Base-by-base conservation (phyloP, 1,140 invertebrate species). In the Zaprionus kolodkinae region DNA sequence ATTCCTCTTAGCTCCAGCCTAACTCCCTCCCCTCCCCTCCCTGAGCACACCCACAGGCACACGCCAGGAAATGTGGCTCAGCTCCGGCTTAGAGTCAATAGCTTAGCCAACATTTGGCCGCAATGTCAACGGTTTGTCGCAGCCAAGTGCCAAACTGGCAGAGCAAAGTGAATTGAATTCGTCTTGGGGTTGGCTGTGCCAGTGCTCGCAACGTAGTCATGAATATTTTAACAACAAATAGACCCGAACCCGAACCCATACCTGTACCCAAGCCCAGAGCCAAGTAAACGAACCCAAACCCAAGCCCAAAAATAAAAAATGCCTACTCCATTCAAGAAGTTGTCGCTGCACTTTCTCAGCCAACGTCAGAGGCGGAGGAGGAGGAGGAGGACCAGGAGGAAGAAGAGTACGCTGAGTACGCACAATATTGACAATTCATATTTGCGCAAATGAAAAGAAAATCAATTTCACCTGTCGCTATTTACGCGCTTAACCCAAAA, bases 381-480 rank as follows among this genome's bases (percentile, higher is more conserved):
- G 40, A 45, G 40, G 40, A 2, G 27, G 27, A 55, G 21, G 21
- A 21, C 1, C 21, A 15, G 2, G n/a, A 6, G n/a, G 40, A 45
- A n/a, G 40, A 5, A 6, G 27, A 45, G 40, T 45, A 3, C n/a
- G 40, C 3, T n/a, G 40, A 40, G 56, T 74, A 83, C 79, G 82
- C 81, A 89, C 88, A 92, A 91, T 92, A 91, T 92, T 92, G 91
- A 91, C 87, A 79, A 81, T 91, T 92, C 79, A 91, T 91, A 91
- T 92, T 92, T 92, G 84, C 91, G 69, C 91, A 92, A 92, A 91
- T 84, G 91, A 92, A 92, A 91, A 89, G 87, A 91, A 92, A 92
- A 92, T 92, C 91, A 92, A 92, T 92, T 92, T 92, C 91, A 92
- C 91, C 84, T 91, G 84, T 69, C 74, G 84, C 76, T 78, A 88